phyloP scores from a whole-genome alignment of 2,797 vertebrate species.

The Amblyopsis hoosieri region DNA sequence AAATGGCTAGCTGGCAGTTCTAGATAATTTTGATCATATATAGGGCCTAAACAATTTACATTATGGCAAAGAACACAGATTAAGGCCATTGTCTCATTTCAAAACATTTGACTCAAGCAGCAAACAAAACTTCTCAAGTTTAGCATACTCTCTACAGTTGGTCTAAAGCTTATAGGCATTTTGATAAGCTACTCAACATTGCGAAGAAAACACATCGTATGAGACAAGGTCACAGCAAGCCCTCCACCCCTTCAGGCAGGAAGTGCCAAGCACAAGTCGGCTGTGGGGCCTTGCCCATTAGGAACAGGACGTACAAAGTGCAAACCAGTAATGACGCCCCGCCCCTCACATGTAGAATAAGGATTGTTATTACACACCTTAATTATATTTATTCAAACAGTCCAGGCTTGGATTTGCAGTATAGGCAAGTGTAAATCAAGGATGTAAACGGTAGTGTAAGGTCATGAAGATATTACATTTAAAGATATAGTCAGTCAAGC shows the following conservation, averaged over 20 bases:
- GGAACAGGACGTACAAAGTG: constrained; percentile 78
- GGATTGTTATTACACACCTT: constrained; percentile 52
- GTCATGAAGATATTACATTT: background rate
- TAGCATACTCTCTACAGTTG: background rate
- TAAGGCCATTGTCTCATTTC: too few relatives aligned
- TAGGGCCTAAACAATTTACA: too few relatives aligned
- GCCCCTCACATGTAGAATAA: constrained; percentile 59
- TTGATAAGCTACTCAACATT: constrained; percentile 50
- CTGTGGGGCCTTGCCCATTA: constrained; percentile 65
- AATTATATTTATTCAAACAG: constrained; percentile 13
- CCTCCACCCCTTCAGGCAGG: constrained; percentile 66
- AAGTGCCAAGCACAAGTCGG: constrained; percentile 65
- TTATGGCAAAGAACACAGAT: too few relatives aligned
- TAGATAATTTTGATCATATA: too few relatives aligned
- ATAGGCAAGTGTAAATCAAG: background rate
- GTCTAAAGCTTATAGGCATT: constrained; percentile 25
- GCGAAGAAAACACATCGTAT: constrained; percentile 37
- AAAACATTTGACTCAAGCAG: too few relatives aligned
- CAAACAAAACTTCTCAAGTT: too few relatives aligned
- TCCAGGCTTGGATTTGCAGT: constrained; percentile 4
- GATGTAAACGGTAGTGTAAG: too few relatives aligned
- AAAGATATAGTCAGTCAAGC: too few relatives aligned
- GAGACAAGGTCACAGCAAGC: constrained; percentile 63
- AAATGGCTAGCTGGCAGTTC: too few relatives aligned
- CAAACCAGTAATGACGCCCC: constrained; percentile 65